phyloP scores from a whole-genome alignment of 2,797 vertebrate species.

The Cyprinodon diabolis region DNA sequence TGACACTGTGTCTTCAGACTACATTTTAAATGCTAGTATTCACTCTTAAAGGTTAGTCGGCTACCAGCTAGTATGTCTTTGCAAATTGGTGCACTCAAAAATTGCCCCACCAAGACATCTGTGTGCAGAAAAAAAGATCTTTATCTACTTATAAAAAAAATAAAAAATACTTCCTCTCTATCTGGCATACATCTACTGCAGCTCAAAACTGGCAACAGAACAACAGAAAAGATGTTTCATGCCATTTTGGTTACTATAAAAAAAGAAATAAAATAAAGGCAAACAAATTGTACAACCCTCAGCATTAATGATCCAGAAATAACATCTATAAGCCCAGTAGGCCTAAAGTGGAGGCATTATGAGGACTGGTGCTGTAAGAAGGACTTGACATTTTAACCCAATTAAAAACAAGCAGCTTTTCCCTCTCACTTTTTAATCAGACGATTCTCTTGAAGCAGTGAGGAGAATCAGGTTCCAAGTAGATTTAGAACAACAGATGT shows the following conservation, averaged over 20 bases:
- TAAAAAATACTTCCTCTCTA: neutral
- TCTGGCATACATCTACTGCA: slow-evolving; percentile 2
- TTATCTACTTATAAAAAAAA: neutral
- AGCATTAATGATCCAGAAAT: neutral
- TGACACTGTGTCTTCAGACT: neutral
- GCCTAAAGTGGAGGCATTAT: neutral
- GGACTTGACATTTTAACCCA: neutral
- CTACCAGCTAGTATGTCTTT: neutral
- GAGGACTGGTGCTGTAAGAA: neutral
- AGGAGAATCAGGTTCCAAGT: neutral
- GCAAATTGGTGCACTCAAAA: neutral
- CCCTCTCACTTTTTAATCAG: neutral
- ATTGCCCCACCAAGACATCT: neutral
- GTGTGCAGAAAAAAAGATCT: slow-evolving; percentile 4
- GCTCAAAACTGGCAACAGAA: neutral
- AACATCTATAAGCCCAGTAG: neutral
- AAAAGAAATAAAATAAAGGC: neutral
- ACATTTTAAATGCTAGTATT: neutral
- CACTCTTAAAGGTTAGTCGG: neutral
- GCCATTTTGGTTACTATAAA: neutral
- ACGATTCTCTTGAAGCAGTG: neutral
- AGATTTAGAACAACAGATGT: neutral
- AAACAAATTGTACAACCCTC: neutral
- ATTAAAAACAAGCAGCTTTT: neutral
- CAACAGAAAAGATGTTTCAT: neutral